These are phyloP conservation scores for Eurystomus glaucurus DNA, from an alignment of 2,797 vertebrate species.

Conservation along the genomic window DNA sequence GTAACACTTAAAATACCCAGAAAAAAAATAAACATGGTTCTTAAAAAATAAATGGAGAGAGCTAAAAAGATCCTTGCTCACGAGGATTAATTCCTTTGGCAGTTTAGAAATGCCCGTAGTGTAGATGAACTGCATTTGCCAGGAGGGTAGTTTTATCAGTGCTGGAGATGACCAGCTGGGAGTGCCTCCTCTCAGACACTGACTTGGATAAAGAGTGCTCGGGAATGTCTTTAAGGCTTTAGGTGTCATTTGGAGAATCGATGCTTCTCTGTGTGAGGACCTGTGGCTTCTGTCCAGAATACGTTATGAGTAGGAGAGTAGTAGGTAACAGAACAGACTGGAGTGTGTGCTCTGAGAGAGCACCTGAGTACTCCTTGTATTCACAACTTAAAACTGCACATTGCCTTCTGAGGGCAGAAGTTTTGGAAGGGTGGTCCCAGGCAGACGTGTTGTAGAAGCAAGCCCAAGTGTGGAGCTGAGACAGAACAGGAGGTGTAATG, in stretches of 20 bases:
- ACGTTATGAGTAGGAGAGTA: fast-evolving
- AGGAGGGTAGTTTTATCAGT: neutral
- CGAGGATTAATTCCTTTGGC: neutral
- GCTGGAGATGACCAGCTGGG: neutral
- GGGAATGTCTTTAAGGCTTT: neutral
- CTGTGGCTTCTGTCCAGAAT: neutral
- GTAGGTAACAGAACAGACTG: neutral
- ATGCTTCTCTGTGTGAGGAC: neutral
- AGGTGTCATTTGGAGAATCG: neutral
- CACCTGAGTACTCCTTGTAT: fast-evolving
- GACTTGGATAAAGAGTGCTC: neutral
- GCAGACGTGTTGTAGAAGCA: neutral
- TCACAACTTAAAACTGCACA: neutral
- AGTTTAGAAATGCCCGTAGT: neutral
- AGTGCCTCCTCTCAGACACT: neutral
- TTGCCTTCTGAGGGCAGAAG: neutral
- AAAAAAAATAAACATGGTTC: neutral
- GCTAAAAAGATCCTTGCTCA: neutral
- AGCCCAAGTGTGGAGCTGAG: neutral
- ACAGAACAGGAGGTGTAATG: neutral
- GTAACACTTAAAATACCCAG: neutral
- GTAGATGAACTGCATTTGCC: neutral
- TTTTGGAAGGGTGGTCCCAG: neutral
- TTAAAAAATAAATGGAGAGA: neutral
- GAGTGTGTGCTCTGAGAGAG: neutral